phyloP scores from a whole-genome alignment of 2,888 invertebrate species.

The Bugulina stolonifera region DNA sequence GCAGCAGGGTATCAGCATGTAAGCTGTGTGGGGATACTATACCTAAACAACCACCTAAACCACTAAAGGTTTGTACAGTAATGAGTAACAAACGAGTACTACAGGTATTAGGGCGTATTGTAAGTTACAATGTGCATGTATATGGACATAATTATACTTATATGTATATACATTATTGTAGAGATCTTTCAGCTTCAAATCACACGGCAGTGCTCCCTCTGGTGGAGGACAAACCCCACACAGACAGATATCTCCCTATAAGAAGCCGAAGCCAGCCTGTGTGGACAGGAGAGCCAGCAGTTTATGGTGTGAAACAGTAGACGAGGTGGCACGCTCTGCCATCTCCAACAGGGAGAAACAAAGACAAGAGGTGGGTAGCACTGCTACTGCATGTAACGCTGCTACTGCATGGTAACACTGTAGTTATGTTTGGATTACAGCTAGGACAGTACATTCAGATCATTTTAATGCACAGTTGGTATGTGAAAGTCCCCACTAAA shows the following conservation, averaged over 20 bases:
- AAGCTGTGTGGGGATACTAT: background rate
- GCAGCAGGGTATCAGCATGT: too few relatives aligned
- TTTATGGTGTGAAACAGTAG: constrained; percentile 49
- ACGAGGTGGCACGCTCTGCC: constrained; percentile 23
- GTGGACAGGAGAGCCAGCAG: constrained; percentile 38
- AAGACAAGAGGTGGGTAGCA: constrained; percentile 41
- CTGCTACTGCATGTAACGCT: background rate
- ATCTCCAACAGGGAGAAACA: constrained; percentile 35
- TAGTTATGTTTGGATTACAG: too few relatives aligned
- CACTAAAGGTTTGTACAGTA: background rate
- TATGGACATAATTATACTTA: too few relatives aligned
- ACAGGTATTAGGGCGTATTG: too few relatives aligned
- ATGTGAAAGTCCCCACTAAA: too few relatives aligned
- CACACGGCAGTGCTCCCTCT: background rate
- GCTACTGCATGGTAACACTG: too few relatives aligned
- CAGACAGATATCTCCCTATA: constrained; percentile 34
- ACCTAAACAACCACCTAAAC: too few relatives aligned
- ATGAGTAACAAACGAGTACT: too few relatives aligned
- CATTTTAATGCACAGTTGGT: too few relatives aligned
- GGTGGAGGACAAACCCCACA: background rate
- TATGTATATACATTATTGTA: too few relatives aligned
- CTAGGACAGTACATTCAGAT: too few relatives aligned
- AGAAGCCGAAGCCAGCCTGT: constrained; percentile 40
- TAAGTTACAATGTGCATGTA: too few relatives aligned
- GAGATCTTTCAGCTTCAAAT: constrained; percentile 29